Base-by-base conservation (phyloP, 2,888 invertebrate genomes). In the Phrixothrix hirtus region DNA sequence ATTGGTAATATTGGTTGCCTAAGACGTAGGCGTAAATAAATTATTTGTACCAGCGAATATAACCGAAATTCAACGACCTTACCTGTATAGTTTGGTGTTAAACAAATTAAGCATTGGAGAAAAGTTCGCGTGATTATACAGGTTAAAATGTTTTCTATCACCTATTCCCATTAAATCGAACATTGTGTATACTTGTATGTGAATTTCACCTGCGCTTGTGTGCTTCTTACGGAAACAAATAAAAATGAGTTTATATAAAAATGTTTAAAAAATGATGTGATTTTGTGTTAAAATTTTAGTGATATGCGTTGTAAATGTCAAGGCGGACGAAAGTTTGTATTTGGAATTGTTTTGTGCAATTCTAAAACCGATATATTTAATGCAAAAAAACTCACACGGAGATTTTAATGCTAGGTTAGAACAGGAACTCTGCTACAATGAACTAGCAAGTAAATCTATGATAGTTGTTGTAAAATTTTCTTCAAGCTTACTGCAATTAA, bases 341-440 rank as follows among this genome's bases (percentile, higher is more conserved):
- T 29, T 27, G 21, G 10, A 7, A 34, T 36, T 25, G 17, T 42
- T 29, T 30, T 36, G 30, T 36, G 25, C 6, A 32, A 35, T 17
- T 6, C 26, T 13, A 42, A 25, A 36, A 42, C 34, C 39, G 10
- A 50, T 26, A 34, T 12, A 25, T 10, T 37, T 12, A 25, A 38
- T 17, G 29, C 13, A 17, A 32, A 17, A 43, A 30, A 30, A n/a
- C 15, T 37, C 15, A 6, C 2, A 15, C 14, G 15, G 46, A 37
- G 31, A 53, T 21, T 48, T 53, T 30, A 39, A 53, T 48, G 48
- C 35, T 32, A 35, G 30, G 42, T 27, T 38, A 44, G 31, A 17
- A 53, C 44, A 53, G 44, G 43, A 48, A 53, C 53, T 53, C 25
- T 29, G 43, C 46, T 36, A 46, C 25, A 34, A 21, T 39, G 47